A percentile compares a stretch with the other conserved stretches of the same genome.
Conservation (phyloP, 2,888 invertebrate species). For the Phragmatobia fuliginosa region DNA sequence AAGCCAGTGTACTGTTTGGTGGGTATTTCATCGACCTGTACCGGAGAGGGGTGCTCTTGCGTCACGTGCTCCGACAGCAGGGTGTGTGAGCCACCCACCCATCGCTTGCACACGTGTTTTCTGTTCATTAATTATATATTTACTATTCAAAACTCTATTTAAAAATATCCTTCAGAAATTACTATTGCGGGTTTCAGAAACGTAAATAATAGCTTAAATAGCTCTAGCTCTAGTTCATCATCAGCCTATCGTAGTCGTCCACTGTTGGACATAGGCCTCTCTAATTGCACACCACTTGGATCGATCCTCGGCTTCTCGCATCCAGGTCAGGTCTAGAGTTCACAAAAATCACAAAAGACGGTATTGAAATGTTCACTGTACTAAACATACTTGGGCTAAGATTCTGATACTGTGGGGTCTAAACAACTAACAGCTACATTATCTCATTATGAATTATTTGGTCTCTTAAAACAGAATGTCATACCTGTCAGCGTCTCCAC, state of each 20-base stretch:
- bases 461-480: neutral
- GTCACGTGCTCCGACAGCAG: slow-evolving; percentile 42
- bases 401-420: too few species aligned
- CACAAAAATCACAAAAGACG: neutral
- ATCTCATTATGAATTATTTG: too few species aligned
- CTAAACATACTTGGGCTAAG: neutral
- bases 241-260: too few species aligned
- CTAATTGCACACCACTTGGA: too few species aligned
- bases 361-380: neutral
- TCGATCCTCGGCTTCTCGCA: too few species aligned
- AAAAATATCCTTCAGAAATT: neutral
- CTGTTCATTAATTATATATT: slow-evolving; percentile 17
- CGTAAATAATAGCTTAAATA: neutral
- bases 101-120: slow-evolving; percentile 41
- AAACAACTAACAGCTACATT: too few species aligned
- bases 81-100: slow-evolving; percentile 52
- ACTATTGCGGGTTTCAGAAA: neutral
- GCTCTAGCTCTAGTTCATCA: too few species aligned
- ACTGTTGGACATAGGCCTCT: too few species aligned
- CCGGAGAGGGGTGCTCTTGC: slow-evolving; percentile 40
- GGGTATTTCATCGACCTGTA: slow-evolving; percentile 19
- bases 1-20: slow-evolving; percentile 56
- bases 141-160: neutral
- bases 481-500: neutral
- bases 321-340: too few species aligned